phyloP scores from a whole-genome alignment of 1,140 invertebrate species.

The Asobara japonica region DNA sequence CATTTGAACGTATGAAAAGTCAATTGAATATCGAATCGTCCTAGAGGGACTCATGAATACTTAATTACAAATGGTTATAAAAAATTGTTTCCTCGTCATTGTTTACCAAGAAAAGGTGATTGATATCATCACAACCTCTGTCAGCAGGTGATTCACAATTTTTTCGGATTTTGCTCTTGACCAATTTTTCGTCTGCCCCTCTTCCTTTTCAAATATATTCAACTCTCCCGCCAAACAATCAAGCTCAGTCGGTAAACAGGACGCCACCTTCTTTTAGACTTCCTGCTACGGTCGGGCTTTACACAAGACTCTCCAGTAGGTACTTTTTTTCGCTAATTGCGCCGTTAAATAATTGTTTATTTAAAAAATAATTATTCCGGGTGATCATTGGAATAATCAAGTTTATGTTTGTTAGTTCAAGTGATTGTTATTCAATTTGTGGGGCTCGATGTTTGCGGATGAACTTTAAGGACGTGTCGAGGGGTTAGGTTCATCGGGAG shows the following conservation, averaged over 20 bases:
- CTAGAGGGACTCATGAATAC: no score
- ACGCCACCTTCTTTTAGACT: neutral
- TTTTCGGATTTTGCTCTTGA: no score
- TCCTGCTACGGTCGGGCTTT: conserved; percentile 6
- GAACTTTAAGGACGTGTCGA: neutral
- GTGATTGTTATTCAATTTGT: neutral
- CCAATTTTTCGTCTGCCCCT: no score
- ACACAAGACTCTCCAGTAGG: neutral
- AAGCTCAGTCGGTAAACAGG: neutral
- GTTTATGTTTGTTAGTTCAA: neutral
- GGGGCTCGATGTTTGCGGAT: neutral
- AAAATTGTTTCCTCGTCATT: no score
- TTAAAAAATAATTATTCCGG: neutral
- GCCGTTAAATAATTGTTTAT: neutral
- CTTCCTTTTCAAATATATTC: no score
- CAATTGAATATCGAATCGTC: no score
- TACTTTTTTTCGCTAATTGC: neutral
- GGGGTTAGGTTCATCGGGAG: neutral
- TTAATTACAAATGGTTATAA: no score
- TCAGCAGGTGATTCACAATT: no score
- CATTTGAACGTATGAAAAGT: no score
- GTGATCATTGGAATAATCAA: neutral
- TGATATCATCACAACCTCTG: no score
- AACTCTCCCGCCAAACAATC: no score
- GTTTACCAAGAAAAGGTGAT: no score